phyloP scores from a whole-genome alignment of 1,140 invertebrate genomes.

The Nephila pilipes region DNA sequence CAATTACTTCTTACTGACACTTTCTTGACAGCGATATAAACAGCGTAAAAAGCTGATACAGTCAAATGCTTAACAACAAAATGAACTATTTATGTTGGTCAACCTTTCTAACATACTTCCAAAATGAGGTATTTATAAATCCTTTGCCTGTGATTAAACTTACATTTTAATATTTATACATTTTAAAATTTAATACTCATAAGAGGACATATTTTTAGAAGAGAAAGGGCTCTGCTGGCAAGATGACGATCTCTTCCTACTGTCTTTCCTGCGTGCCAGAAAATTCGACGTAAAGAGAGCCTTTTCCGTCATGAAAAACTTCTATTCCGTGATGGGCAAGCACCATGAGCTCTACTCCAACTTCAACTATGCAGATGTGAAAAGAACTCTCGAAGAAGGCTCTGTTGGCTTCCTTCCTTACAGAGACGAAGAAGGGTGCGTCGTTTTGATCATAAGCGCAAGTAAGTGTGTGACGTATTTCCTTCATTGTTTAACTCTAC shows the following conservation, averaged over 20 bases:
- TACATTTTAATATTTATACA: too few species aligned
- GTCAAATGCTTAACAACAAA: too few species aligned
- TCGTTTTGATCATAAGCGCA: conserved; percentile 78
- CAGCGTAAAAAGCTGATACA: too few species aligned
- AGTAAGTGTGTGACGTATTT: too few species aligned
- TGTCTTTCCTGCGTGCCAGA: conserved; percentile 90
- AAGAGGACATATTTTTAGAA: not conserved
- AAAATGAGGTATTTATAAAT: too few species aligned
- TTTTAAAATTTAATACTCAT: too few species aligned
- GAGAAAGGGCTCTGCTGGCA: conserved; percentile 55
- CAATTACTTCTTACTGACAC: too few species aligned
- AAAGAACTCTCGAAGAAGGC: conserved; percentile 78
- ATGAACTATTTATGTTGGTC: too few species aligned
- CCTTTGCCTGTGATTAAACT: too few species aligned
- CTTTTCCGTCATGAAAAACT: conserved; percentile 88
- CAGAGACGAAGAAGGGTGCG: conserved; percentile 88
- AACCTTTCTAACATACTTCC: too few species aligned
- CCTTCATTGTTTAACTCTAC: too few species aligned
- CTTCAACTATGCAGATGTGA: conserved; percentile 3
- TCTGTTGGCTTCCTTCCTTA: conserved; percentile 89
- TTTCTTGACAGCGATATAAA: too few species aligned
- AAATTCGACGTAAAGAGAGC: conserved; percentile 90
- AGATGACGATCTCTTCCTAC: conserved; percentile 88
- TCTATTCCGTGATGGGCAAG: conserved; percentile 88
- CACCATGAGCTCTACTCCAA: conserved; percentile 82